Conservation (phyloP, 2,797 vertebrate species). For the Sebastes dallii region DNA sequence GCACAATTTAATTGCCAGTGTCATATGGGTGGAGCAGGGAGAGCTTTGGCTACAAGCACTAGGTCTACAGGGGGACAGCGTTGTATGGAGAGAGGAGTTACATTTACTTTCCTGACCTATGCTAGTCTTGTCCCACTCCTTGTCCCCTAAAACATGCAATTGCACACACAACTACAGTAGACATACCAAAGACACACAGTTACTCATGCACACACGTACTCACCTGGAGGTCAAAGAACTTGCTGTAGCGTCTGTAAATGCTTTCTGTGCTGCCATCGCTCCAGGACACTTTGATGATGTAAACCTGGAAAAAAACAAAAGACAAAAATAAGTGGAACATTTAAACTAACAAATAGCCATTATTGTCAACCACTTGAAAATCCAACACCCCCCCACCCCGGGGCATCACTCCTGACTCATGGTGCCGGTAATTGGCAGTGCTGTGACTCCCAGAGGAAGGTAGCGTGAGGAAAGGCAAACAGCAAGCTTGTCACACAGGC, state of each 20-base stretch:
- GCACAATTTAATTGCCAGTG: conserved; percentile 52
- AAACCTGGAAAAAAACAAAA: conserved; percentile 84
- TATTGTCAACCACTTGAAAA: background rate
- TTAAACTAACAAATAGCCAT: background rate
- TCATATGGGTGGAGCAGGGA: conserved; percentile 52
- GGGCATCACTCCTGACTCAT: conserved; percentile 22
- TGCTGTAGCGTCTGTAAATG: conserved; percentile 98
- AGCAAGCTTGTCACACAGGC: background rate
- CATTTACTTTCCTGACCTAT: background rate
- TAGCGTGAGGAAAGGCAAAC: background rate
- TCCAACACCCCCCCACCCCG: background rate
- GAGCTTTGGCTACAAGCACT: background rate
- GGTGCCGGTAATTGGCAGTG: conserved; percentile 5
- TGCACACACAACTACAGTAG: background rate
- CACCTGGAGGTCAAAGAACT: conserved; percentile 99
- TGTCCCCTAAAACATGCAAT: background rate
- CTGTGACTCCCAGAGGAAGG: background rate
- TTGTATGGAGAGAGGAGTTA: background rate
- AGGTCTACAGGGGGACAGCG: background rate
- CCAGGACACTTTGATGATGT: conserved; percentile 99
- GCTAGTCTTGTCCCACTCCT: background rate
- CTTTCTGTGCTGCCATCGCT: conserved; percentile 92
- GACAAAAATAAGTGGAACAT: background rate
- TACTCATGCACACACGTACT: conserved; percentile 33
- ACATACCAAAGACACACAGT: conserved; percentile 31